Base-by-base conservation (phyloP, 2,888 invertebrate species). In the Pandemis corylana region DNA sequence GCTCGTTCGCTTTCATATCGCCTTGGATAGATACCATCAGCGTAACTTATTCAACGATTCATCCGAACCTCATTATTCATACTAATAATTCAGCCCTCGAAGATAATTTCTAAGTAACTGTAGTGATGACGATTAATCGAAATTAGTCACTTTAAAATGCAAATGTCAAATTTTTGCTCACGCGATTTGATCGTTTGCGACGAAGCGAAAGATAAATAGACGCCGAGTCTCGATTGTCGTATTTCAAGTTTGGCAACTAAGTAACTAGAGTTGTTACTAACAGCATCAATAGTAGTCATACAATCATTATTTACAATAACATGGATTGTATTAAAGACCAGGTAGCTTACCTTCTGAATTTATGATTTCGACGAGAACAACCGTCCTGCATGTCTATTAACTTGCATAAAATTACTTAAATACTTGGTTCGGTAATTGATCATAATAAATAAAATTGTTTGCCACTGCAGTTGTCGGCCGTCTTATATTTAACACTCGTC, bases 141-240 rank as follows among this genome's bases (percentile, higher is more conserved):
- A 88, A 89, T 89, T 85, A 85, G 84, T 85, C 81, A 81, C 78
- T 83, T 80, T 80, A 81, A 87, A 87, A 89, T 89, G 85, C 84
- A 85, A 90, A 90, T 89, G 85, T 88, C 84, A 56, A 85, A 84
- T 78, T 81, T 80, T 78, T 71, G 76, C 80, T 80, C 86, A 87
- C 84, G 84, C 84, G 79, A 86, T 81, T 75, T 78, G 79, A 78
- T 83, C 82, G 79, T 85, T 85, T 82, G 80, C 76, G 61, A 68
- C 62, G 67, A 75, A 72, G 71, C 76, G 12, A 71, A 77, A 75
- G 73, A 80, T 82, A 81, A 81, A 84, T 83, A 80, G 78, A 79
- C 72, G 20, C 68, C 46, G 41, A 28, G 28, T 79, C 78, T 77
- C 78, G 65, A 80, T 83, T 79, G 71, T 76, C 72, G 73, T 70